Base-by-base conservation (phyloP, 2,888 invertebrate genomes). In the Aphidius colemani region DNA sequence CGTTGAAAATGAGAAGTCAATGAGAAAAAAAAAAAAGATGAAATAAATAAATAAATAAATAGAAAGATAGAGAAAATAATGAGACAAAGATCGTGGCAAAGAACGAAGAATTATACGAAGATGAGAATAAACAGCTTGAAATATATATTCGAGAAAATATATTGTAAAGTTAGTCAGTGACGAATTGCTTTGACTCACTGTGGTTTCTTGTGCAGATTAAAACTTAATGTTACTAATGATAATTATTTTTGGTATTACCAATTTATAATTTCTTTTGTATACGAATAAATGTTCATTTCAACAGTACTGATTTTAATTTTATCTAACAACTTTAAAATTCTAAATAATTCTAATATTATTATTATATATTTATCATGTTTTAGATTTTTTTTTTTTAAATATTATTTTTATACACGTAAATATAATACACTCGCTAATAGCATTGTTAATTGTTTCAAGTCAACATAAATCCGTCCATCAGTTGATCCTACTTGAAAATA, bases 381-480 rank as follows among this genome's bases (percentile, higher is more conserved):
- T 10, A 2, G 10, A 5, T 13, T 13, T 18, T 55, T 13, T 44
- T 55, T 43, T 55, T 13, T 55, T 43, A 5, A 43, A 13, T 43
- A 40, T 55, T 30, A 9, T 30, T 30, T 44, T 7, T 30, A 3
- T 30, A 43, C 45, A 18, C 18, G 3, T 44, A 18, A 10, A 11
- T 13, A 55, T 40, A 53, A 40, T 53, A 40, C 8, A 55, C 18
- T 58, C 71, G 72, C 68, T 77, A 75, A 76, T 75, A 71, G 71
- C 72, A 67, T 30, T 72, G 71, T 71, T 76, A 74, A 77, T 78
- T 77, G 75, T 71, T 72, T 75, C 72, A 74, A 70, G 70, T 70
- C 68, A 70, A 65, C 67, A 70, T 56, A 68, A 70, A 65, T 63
- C 66, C 64, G 67, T 70, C 55, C 70, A 70, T 69, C 72, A 70